Evolutionary conservation across 2,113 vertebrate genomes (phyloP).

Genomic region (Pantherophis guttatus): DNA sequence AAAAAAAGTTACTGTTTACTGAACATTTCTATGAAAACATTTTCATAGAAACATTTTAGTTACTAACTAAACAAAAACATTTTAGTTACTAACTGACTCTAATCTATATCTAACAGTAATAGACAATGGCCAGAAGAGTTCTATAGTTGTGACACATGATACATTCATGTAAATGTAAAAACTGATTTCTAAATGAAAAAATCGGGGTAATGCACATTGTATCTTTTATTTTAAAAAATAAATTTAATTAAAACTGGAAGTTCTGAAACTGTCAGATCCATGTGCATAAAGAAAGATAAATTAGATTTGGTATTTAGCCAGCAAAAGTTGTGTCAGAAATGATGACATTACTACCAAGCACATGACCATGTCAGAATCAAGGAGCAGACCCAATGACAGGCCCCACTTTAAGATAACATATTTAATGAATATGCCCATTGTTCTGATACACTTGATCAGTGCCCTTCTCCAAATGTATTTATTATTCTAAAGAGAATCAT

Average conservation of each 20-base stretch:
- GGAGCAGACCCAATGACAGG: neutral
- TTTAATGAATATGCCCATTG: neutral
- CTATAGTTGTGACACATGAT: neutral
- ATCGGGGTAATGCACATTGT: neutral
- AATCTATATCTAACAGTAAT: neutral
- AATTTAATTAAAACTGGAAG: conserved; percentile 26
- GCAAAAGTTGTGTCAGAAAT: neutral
- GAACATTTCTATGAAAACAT: neutral
- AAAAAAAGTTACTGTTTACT: neutral
- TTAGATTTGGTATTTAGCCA: neutral
- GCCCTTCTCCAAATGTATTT: neutral
- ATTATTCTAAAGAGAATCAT: neutral
- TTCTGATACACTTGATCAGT: rapidly evolving
- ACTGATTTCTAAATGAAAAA: neutral
- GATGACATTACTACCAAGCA: neutral
- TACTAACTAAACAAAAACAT: neutral
- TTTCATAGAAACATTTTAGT: conserved; percentile 10
- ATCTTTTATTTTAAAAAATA: neutral
- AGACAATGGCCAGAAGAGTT: conserved; percentile 1
- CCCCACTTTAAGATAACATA: neutral
- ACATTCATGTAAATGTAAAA: neutral
- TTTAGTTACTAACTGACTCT: neutral
- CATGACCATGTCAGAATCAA: neutral
- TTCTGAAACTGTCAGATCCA: neutral
- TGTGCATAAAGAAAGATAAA: neutral